Base-by-base conservation (phyloP, 2,797 vertebrate genomes). In the Spondyliosoma cantharus region DNA sequence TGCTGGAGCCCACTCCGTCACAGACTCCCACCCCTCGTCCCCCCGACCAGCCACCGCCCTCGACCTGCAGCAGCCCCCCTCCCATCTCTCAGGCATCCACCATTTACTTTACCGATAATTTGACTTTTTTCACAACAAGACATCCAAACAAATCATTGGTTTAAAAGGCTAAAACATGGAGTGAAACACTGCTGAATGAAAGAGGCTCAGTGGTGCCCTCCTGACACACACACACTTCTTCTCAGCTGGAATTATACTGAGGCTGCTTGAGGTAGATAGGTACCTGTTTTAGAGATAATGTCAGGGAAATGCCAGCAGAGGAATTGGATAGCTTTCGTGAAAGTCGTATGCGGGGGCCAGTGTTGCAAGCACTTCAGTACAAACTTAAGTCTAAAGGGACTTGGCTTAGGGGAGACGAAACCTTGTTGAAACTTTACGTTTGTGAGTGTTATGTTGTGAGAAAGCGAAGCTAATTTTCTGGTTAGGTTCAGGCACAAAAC, bases 1-100 rank as follows among this genome's bases (percentile, higher is more conserved):
- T 24, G 52, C 73, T 24, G 54, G 71, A 63, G 72, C 66, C 69
- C 66, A 42, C 74, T 83, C 73, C 14, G 25, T 80, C 78, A 62
- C 15, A 22, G 25, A 50, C 42, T 9, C 17, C 22, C 49, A 7
- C 7, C 7, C 32, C n/a, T n/a, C n/a, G n/a, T n/a, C 17, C 27
- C 25, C 45, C 19, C 42, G 53, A 20, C 54, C 59, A 32, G 65
- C 58, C 75, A 3, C 48, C 57, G 3, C 45, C 59, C 24, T 8
- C 71, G 48, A 54, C 73, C 73, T 57, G 53, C 68, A 63, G 27
- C 48, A 63, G 27, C 48, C 11, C 56, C 42, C 37, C 37, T 37
- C 64, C 71, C 81, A 83, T 80, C 82, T 71, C 76, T 64, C 76
- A 78, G 0, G 0, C 19, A 48, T 29, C 50, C 59, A 14, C 29